Evolutionary conservation across 2,888 invertebrate species (phyloP), one percentile per base, ranked within the genome.

Genomic region (Synergus umbraculus): DNA sequence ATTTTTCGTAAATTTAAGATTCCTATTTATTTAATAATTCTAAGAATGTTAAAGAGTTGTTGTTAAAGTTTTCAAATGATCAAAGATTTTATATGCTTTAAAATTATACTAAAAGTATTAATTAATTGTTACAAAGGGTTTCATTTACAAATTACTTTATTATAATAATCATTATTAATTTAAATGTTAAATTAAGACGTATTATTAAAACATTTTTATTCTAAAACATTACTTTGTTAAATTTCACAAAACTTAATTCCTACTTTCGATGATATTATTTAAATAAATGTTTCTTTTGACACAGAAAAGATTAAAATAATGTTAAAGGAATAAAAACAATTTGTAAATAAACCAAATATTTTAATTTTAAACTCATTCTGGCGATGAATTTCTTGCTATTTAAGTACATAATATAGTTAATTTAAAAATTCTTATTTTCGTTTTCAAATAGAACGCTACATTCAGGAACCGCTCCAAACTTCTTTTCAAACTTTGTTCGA

Each of bases 391-490:
- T 0, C 9, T 58, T 18, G 10, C 5, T 18, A 10, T 58, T 1
- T 1, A 18, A 18, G 58, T 9, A 18, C 18, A 18, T 9, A 58
- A 10, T 44, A 18, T 58, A 5, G 18, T 18, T 58, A 18, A 18
- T 9, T 18, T 1, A 58, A 10, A 58, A 8, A 18, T 18, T 3
- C 9, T 18, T 10, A 9, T 58, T 10, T 18, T 4, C 0, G 10
- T 18, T 58, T 18, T 18, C 18, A 58, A 4, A 18, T n/a, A 46
- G 13, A 37, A 2, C 15, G 8, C 66, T 29, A 58, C 85, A 85
- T 3, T 77, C 78, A 5, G 49, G 37, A 41, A 86, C 18, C 44
- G 65, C 77, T 8, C 88, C 88, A 58, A 77, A 87, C 76, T 86
- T 86, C 4, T 76, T 82, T 58, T 85, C 85, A 58, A 85, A 85